Conservation (phyloP, 2,113 vertebrate species). For the Nycticebus coucang region DNA sequence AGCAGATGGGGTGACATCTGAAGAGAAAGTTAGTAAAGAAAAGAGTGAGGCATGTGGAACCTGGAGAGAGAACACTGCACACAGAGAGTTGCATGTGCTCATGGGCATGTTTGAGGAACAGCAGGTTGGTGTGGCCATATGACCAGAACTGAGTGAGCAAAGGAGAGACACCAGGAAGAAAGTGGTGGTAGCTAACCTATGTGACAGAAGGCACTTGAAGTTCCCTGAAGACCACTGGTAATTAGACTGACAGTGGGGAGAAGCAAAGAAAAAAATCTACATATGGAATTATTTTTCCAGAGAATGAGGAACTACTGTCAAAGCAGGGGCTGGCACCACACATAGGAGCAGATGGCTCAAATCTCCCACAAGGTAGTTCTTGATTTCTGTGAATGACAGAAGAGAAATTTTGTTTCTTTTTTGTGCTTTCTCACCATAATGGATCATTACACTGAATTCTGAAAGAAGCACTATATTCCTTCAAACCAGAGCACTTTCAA, state of each 20-base stretch:
- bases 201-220: background rate
- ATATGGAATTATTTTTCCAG: background rate
- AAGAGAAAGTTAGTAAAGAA: background rate
- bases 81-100: background rate
- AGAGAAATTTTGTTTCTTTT: background rate
- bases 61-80: background rate
- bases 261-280: background rate
- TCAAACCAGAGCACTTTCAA: background rate
- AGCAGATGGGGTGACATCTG: background rate
- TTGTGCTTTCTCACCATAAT: background rate
- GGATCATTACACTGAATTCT: background rate
- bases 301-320: background rate
- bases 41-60: background rate
- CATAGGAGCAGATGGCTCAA: background rate
- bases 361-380: background rate
- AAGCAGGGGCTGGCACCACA: background rate
- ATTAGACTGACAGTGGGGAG: too few species aligned
- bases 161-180: background rate
- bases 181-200: background rate
- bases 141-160: background rate
- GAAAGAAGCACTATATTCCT: background rate
- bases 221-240: background rate
- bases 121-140: background rate
- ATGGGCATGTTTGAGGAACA: background rate
- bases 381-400: background rate